These are phyloP conservation scores for Cyphomyrus plagiostoma DNA, from an alignment of 2,113 vertebrate genomes.

Conservation along the genomic window DNA sequence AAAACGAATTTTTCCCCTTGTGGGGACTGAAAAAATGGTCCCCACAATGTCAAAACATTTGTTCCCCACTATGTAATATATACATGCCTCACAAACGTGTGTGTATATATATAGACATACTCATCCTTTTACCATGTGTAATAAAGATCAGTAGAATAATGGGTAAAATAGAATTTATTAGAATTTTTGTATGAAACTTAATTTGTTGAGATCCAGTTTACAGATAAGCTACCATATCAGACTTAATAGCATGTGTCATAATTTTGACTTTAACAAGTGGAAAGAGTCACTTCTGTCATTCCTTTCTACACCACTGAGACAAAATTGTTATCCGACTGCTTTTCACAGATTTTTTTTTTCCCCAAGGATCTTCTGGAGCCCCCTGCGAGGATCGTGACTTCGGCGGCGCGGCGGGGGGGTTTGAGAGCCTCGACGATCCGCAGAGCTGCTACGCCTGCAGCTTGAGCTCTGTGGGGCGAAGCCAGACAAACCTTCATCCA, in stretches of 20 bases:
- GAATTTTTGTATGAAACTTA: background rate
- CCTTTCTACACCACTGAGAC: background rate
- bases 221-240: background rate
- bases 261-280: background rate
- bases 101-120: background rate
- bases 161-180: background rate
- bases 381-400: background rate
- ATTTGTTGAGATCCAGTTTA: background rate
- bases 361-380: background rate
- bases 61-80: background rate
- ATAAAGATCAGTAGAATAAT: background rate
- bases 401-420: no score
- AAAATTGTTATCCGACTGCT: background rate
- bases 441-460: no score
- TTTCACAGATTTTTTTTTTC: background rate
- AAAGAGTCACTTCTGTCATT: background rate
- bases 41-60: no score
- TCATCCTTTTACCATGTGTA: background rate
- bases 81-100: background rate
- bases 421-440: background rate
- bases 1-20: background rate
- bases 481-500: background rate
- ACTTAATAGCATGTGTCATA: background rate
- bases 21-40: no score
- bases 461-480: background rate